phyloP scores from a whole-genome alignment of 2,888 invertebrate genomes.

The Andrena minutula region DNA sequence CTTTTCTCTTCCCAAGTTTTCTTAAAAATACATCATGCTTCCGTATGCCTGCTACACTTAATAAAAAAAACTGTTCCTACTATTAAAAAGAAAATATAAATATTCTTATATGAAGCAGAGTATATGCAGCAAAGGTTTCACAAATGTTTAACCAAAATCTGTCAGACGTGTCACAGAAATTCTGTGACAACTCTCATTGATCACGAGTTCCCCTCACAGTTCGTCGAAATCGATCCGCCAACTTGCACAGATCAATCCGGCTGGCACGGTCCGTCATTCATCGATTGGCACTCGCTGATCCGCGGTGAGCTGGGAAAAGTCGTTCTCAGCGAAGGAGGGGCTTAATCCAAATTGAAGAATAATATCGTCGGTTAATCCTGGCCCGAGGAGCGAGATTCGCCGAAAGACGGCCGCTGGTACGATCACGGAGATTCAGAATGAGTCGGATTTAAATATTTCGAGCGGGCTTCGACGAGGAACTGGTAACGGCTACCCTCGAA shows the following conservation, averaged over 20 bases:
- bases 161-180: not conserved
- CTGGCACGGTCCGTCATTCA: slow-evolving; percentile 43
- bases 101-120: too few species aligned
- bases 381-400: slow-evolving; percentile 39
- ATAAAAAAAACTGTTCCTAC: too few species aligned
- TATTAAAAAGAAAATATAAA: too few species aligned
- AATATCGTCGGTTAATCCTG: slow-evolving; percentile 71
- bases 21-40: too few species aligned
- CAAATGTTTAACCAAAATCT: not conserved
- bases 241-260: slow-evolving; percentile 45
- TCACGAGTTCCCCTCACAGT: not conserved
- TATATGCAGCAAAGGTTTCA: not conserved
- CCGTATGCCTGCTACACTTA: too few species aligned
- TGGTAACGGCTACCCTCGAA: slow-evolving; percentile 28
- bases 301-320: slow-evolving; percentile 48
- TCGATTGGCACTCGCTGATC: slow-evolving; percentile 53
- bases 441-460: slow-evolving; percentile 67
- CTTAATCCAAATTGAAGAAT: slow-evolving; percentile 78
- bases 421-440: slow-evolving; percentile 23
- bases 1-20: too few species aligned
- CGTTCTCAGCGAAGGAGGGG: slow-evolving; percentile 44
- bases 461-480: slow-evolving; percentile 14
- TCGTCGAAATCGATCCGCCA: slow-evolving; percentile 18
- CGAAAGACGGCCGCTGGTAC: slow-evolving; percentile 39
- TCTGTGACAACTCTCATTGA: slow-evolving; percentile 1